Evolutionary conservation across 1,140 invertebrate species (phyloP), one percentile per base, ranked within the genome.

Genomic region (Aporrectodea caliginosa): DNA sequence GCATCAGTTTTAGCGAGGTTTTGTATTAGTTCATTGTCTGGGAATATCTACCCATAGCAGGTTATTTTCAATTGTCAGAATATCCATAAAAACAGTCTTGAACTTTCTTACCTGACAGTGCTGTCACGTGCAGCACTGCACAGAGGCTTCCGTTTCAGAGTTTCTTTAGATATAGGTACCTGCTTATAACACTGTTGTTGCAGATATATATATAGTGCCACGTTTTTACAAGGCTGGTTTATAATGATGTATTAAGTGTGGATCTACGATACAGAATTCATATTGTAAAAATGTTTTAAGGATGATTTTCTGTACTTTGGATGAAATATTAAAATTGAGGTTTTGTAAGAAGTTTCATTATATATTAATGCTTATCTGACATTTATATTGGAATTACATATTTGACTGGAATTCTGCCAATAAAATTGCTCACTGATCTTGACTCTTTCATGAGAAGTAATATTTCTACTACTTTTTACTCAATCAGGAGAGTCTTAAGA

Each of bases 401-500:
- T 16, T 31, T 0, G n/a, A 35, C 16, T 78, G n/a, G n/a, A n/a
- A n/a, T n/a, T n/a, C n/a, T n/a, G n/a, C n/a, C 58, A 69, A 35
- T 27, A 72, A 31, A 32, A 29, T 58, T 0, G 27, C 29, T 34
- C 1, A 58, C n/a, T n/a, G n/a, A n/a, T 2, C 16, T 81, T 22
- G n/a, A 76, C 2, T 72, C 58, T 73, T 73, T 16, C 80, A 27
- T 34, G 35, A 71, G 73, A 34, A 35, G 30, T 74, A 75, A 33
- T 27, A 16, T 12, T 69, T 83, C 16, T 73, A 69, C 35, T 79
- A 70, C 68, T 80, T 16, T 35, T 70, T 69, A 72, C 16, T 73
- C 75, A 82, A 81, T 75, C 78, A 91, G 90, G 95, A 98, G 83
- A 98, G 92, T 82, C 92, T 99, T 80, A 95, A 96, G 86, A 98